These are phyloP conservation scores for Oryctes rhinoceros DNA, from an alignment of 1,140 invertebrate species.

Conservation along the genomic window DNA sequence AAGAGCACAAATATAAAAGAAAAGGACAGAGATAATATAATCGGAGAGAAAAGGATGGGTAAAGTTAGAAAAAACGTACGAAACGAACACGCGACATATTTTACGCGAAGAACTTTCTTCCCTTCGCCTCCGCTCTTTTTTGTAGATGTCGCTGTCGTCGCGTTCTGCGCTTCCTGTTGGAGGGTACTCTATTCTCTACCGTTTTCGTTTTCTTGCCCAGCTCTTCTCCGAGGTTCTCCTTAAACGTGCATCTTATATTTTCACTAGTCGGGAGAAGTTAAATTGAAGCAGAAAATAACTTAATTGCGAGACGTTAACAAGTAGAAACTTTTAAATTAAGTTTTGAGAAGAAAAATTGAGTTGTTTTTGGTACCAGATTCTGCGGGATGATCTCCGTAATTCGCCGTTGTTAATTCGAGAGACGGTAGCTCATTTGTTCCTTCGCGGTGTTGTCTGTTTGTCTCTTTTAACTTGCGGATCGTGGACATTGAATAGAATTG, in stretches of 20 bases:
- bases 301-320: constrained; percentile 41
- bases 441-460: not conserved
- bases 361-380: constrained; percentile 24
- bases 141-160: not conserved
- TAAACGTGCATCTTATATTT: constrained; percentile 31
- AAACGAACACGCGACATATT: constrained; percentile 20
- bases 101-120: constrained; percentile 18
- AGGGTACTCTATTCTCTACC: not conserved
- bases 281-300: constrained; percentile 41
- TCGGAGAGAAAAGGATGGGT: not conserved
- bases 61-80: not conserved
- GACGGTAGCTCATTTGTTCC: constrained; percentile 9
- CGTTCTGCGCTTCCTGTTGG: not conserved
- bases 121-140: not conserved
- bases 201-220: not conserved
- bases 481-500: too few species aligned
- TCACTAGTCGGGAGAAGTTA: constrained; percentile 30
- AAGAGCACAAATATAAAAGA: constrained; percentile 19
- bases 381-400: constrained; percentile 15
- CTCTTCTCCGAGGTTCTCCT: not conserved
- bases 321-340: constrained; percentile 41
- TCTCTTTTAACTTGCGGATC: too few species aligned
- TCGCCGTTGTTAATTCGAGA: constrained; percentile 9
- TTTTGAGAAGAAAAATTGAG: constrained; percentile 33
- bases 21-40: not conserved